Evolutionary conservation across 1,140 invertebrate genomes (phyloP).

Genomic region (Anastrepha ludens): DNA sequence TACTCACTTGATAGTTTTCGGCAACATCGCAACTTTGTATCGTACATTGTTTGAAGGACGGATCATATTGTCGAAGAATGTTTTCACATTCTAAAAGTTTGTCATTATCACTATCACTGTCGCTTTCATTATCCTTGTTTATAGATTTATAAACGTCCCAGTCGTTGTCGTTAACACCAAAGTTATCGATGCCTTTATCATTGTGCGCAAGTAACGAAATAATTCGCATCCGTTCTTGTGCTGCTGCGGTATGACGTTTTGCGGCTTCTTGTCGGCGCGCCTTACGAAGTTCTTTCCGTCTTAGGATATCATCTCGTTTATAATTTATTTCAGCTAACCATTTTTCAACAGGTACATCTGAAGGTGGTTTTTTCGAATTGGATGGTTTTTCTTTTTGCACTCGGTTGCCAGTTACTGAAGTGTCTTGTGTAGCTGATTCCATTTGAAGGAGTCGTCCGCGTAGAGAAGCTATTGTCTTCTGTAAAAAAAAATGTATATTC

Average conservation of each 20-base stretch:
- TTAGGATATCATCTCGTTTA: slow-evolving; percentile 80
- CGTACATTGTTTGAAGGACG: slow-evolving; percentile 77
- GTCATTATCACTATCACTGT: slow-evolving; percentile 94
- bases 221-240: slow-evolving; percentile 94
- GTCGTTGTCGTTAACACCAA: slow-evolving; percentile 94
- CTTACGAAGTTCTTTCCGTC: slow-evolving; percentile 81
- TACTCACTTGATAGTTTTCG: slow-evolving; percentile 57
- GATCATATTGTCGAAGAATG: slow-evolving; percentile 88
- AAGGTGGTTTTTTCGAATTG: slow-evolving; percentile 69
- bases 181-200: slow-evolving; percentile 92
- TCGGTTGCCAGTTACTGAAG: neutral
- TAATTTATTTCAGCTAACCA: slow-evolving; percentile 83
- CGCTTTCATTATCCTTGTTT: slow-evolving; percentile 84
- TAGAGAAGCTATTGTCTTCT: slow-evolving; percentile 26
- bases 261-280: slow-evolving; percentile 91
- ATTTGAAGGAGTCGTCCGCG: slow-evolving; percentile 50
- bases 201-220: slow-evolving; percentile 91
- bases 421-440: neutral
- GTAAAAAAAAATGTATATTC: neutral
- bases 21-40: slow-evolving; percentile 35
- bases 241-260: slow-evolving; percentile 89
- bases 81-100: slow-evolving; percentile 91
- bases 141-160: slow-evolving; percentile 98
- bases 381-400: slow-evolving; percentile 37
- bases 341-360: slow-evolving; percentile 72